A percentile compares a stretch with the other conserved stretches of the same genome.
Conservation (phyloP, 2,888 invertebrate genomes). For the Melinopterus prodromus region DNA sequence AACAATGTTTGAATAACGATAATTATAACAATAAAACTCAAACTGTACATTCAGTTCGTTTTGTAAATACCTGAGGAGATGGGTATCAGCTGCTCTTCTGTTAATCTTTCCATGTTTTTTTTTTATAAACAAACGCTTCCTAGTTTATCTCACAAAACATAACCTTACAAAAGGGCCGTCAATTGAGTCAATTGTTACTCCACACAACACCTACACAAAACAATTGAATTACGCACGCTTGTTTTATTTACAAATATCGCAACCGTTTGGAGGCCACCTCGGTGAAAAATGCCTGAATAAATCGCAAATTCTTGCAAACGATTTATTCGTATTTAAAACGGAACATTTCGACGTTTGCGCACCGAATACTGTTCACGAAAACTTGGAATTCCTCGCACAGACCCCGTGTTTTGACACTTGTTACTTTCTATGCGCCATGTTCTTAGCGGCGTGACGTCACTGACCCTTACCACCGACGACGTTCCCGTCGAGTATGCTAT, state of each 20-base stretch:
- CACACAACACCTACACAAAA: constrained; percentile 36
- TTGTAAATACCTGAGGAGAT: constrained; percentile 55
- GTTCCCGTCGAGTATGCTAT: not conserved
- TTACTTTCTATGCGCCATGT: constrained; percentile 51
- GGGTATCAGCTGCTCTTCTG: constrained; percentile 53
- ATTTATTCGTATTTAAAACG: constrained; percentile 8
- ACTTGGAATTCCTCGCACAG: not conserved
- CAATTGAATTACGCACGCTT: constrained; percentile 11
- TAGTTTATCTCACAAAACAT: constrained; percentile 10
- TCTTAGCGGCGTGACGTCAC: constrained; percentile 47
- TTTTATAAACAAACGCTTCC: constrained; percentile 26
- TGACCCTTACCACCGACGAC: constrained; percentile 20
- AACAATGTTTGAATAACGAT: constrained; percentile 4
- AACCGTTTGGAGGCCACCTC: not conserved
- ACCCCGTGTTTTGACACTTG: constrained; percentile 52
- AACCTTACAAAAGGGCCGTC: constrained; percentile 30
- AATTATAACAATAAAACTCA: constrained; percentile 5
- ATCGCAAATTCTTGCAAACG: not conserved
- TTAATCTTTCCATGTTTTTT: constrained; percentile 35
- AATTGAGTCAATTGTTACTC: constrained; percentile 7
- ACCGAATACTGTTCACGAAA: not conserved
- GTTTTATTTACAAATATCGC: constrained; percentile 11
- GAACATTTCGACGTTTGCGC: not conserved
- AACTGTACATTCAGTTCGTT: not conserved
- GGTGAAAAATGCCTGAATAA: not conserved